Conservation (phyloP, 2,888 invertebrate species). For the Athalia circularis region DNA sequence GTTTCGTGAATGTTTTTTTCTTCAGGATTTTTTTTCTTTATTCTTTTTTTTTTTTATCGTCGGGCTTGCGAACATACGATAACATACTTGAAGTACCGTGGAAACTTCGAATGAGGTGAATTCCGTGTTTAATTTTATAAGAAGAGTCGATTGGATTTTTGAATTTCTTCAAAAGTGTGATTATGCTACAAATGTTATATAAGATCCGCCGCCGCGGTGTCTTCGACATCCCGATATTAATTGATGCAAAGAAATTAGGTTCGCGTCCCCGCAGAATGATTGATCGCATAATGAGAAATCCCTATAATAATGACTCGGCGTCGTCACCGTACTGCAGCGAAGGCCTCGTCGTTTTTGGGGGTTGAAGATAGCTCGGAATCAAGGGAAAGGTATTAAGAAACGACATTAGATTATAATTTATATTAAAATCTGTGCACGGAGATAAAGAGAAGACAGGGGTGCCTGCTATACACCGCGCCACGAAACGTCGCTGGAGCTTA, state of each 20-base stretch:
- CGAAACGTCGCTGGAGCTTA: slow-evolving; percentile 55
- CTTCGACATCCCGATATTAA: slow-evolving; percentile 66
- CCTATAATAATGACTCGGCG: slow-evolving; percentile 70
- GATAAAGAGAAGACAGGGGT: slow-evolving; percentile 68
- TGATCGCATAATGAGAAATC: slow-evolving; percentile 73
- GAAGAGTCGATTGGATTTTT: neutral
- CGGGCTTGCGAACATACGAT: no score
- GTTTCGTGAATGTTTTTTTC: neutral
- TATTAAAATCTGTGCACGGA: slow-evolving; percentile 73
- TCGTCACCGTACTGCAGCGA: slow-evolving; percentile 38
- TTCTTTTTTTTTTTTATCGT: no score
- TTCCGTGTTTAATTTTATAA: no score
- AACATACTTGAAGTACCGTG: no score
- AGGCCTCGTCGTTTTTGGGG: slow-evolving; percentile 29
- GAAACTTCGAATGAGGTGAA: no score
- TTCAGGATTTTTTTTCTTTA: neutral
- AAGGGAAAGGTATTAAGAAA: slow-evolving; percentile 71
- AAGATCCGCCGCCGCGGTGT: neutral
- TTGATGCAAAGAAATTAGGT: slow-evolving; percentile 70
- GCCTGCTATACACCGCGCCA: slow-evolving; percentile 26
- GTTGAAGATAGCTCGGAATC: slow-evolving; percentile 49
- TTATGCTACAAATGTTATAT: neutral
- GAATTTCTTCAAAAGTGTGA: neutral
- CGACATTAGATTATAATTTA: slow-evolving; percentile 74
- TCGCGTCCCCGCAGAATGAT: slow-evolving; percentile 68